A percentile compares a stretch with the other conserved stretches of the same genome.
Evolutionary conservation across 2,113 vertebrate species (phyloP).

Genomic region (Hyperoodon ampullatus): DNA sequence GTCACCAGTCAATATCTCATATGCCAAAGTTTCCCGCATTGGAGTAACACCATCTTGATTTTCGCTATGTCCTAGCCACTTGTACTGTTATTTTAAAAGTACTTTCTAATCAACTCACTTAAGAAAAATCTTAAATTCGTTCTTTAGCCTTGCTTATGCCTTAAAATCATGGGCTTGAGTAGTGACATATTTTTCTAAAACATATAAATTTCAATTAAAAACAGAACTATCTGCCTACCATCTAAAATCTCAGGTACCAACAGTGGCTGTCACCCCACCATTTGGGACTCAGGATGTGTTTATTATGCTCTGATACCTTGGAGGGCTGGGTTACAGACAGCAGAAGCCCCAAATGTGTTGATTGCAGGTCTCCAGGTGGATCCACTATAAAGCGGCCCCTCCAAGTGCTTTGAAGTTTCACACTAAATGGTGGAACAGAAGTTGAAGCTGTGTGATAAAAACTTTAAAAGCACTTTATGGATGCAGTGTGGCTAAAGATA

Average conservation of each 20-base stretch:
- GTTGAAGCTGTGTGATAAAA: not conserved
- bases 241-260: not conserved
- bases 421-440: not conserved
- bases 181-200: constrained; percentile 7
- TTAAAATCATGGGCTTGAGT: not conserved
- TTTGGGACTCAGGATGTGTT: not conserved
- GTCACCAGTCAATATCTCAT: not conserved
- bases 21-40: not conserved
- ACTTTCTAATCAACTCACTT: constrained; percentile 22
- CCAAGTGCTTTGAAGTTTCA: not conserved
- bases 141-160: not conserved
- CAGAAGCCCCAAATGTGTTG: not conserved
- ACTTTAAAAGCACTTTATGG: not conserved
- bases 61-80: not conserved
- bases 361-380: not conserved
- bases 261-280: not conserved
- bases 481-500: not conserved
- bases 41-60: not conserved
- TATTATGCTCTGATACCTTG: not conserved
- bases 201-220: not conserved
- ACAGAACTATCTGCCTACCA: not conserved
- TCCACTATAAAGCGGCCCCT: not conserved
- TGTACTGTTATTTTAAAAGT: not conserved
- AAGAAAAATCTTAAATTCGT: not conserved
- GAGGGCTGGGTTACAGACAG: not conserved